These are phyloP conservation scores for Vultur gryphus DNA, from an alignment of 2,797 vertebrate species.

Conservation along the genomic window DNA sequence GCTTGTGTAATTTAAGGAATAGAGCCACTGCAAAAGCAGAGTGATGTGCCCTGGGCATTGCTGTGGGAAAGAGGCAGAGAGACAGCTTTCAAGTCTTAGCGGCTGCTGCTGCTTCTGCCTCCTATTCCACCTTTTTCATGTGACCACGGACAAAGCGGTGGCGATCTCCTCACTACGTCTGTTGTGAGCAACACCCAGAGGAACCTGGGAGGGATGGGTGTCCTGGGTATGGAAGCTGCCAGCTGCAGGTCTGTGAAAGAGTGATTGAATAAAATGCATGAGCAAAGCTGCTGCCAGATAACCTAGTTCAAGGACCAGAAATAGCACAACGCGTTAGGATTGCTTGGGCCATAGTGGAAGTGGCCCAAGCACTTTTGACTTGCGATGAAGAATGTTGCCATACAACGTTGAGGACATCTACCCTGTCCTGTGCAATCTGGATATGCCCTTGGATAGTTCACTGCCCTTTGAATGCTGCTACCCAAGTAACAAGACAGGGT, in stretches of 20 bases:
- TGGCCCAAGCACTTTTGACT: neutral
- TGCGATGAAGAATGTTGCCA: neutral
- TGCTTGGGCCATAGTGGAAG: neutral
- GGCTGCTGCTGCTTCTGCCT: neutral
- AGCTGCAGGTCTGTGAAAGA: neutral
- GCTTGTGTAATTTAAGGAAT: neutral
- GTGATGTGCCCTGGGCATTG: neutral
- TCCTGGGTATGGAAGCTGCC: neutral
- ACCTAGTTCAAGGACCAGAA: neutral
- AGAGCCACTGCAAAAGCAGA: neutral
- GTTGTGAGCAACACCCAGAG: neutral
- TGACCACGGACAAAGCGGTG: neutral
- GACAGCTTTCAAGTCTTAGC: neutral
- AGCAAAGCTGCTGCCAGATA: neutral
- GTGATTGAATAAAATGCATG: neutral
- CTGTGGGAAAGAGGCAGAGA: neutral
- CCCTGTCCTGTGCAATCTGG: neutral
- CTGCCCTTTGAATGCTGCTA: neutral
- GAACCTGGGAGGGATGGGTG: neutral
- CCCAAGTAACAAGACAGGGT: neutral
- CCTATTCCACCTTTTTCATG: neutral
- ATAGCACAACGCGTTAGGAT: accelerated
- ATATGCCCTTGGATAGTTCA: neutral
- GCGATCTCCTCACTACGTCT: neutral
- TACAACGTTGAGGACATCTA: accelerated